Percentiles rank a stretch among this genome's conserved stretches.
Evolutionary conservation across 2,797 vertebrate species (phyloP).

Genomic region (Arrhamphus sclerolepis): DNA sequence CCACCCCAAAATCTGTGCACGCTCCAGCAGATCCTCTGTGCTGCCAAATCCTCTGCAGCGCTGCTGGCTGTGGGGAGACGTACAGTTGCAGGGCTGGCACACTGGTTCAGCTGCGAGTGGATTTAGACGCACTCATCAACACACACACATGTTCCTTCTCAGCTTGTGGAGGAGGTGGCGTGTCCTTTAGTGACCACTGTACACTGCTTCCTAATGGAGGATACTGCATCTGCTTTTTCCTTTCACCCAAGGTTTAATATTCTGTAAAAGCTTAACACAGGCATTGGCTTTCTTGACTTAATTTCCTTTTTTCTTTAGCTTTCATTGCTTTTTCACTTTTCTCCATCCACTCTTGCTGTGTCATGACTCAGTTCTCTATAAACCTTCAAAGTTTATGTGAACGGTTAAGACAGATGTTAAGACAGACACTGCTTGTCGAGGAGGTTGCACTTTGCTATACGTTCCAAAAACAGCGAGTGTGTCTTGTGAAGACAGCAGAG

Average conservation of each 20-base stretch:
- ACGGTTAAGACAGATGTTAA: conserved; percentile 30
- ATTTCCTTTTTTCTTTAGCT: conserved; percentile 1
- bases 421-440: conserved; percentile 38
- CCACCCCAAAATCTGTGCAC: conserved; percentile 55
- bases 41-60: conserved; percentile 74
- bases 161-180: conserved; percentile 60
- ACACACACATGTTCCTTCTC: conserved; percentile 65
- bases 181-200: conserved; percentile 74
- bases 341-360: conserved; percentile 1
- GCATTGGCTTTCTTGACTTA: conserved; percentile 17
- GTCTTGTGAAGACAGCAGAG: conserved; percentile 27
- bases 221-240: conserved; percentile 31
- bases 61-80: conserved; percentile 53
- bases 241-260: conserved; percentile 35
- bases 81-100: conserved; percentile 57
- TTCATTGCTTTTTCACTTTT: conserved; percentile 12
- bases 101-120: conserved; percentile 53
- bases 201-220: conserved; percentile 49
- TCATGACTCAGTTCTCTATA: conserved; percentile 25
- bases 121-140: conserved; percentile 58
- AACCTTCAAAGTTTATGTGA: conserved; percentile 30
- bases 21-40: conserved; percentile 51
- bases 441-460: conserved; percentile 30
- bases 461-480: conserved; percentile 18
- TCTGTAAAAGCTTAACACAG: conserved; percentile 48